These are phyloP conservation scores for Orestias chungarensis DNA, from an alignment of 2,797 vertebrate genomes.

Conservation along the genomic window DNA sequence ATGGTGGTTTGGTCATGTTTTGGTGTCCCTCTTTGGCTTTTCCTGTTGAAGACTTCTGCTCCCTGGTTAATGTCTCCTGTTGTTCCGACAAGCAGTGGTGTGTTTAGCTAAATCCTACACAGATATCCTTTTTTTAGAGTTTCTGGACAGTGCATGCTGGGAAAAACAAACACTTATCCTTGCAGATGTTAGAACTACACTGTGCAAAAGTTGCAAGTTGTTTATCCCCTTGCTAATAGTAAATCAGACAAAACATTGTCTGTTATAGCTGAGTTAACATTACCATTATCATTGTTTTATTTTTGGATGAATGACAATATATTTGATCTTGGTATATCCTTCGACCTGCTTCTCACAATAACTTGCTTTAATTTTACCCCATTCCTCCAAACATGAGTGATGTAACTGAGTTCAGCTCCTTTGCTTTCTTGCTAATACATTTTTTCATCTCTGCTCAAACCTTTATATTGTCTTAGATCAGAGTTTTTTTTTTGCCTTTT, in stretches of 20 bases:
- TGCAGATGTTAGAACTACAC: conserved; percentile 11
- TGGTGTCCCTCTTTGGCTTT: conserved; percentile 3
- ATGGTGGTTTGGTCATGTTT: conserved; percentile 15
- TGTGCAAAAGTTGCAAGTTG: not conserved
- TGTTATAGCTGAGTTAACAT: not conserved
- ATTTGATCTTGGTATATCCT: too few relatives aligned
- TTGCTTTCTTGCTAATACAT: too few relatives aligned
- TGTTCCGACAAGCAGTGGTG: conserved; percentile 21
- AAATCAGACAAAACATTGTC: not conserved
- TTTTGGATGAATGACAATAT: too few relatives aligned
- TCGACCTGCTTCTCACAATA: too few relatives aligned
- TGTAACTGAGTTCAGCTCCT: too few relatives aligned
- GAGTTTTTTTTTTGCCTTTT: too few relatives aligned
- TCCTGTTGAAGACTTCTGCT: conserved; percentile 25
- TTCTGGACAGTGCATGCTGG: conserved; percentile 25
- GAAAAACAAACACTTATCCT: conserved; percentile 20
- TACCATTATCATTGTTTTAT: too few relatives aligned
- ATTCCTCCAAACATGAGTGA: too few relatives aligned
- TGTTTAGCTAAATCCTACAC: conserved; percentile 40
- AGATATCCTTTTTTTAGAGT: conserved; percentile 4
- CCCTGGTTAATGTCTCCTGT: conserved; percentile 27
- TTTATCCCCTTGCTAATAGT: not conserved
- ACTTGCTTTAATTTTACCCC: too few relatives aligned
- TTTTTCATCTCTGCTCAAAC: not conserved
- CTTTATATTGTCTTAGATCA: too few relatives aligned